Percentiles rank a stretch among this genome's conserved stretches.
These are phyloP conservation scores for Triplophysa rosa DNA, from an alignment of 2,113 vertebrate species.

Conservation along the genomic window DNA sequence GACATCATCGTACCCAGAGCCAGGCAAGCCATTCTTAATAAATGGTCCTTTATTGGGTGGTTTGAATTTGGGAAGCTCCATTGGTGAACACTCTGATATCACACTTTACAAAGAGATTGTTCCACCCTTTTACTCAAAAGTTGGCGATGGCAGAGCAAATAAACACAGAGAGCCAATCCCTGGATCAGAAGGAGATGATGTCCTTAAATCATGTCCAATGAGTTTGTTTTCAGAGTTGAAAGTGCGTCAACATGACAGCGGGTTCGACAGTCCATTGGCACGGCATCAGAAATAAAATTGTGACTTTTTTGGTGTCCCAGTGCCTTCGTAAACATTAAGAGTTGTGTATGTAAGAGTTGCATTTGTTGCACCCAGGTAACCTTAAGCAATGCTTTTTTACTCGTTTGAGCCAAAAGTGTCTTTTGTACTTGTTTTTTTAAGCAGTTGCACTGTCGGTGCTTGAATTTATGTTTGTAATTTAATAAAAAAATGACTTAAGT, in stretches of 20 bases:
- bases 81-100: conserved; percentile 58
- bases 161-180: conserved; percentile 63
- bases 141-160: conserved; percentile 12
- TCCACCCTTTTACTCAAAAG: conserved; percentile 47
- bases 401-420: conserved; percentile 1
- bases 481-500: background rate
- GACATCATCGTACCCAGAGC: conserved; percentile 47
- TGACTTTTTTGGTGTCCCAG: conserved; percentile 1
- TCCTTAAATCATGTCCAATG: conserved; percentile 41
- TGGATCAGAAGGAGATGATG: conserved; percentile 63
- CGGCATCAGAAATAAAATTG: conserved; percentile 56
- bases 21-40: conserved; percentile 36
- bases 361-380: background rate
- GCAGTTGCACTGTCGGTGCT: background rate
- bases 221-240: conserved; percentile 66
- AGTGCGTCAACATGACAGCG: conserved; percentile 77
- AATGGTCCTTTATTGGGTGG: conserved; percentile 39
- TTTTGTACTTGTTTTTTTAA: background rate
- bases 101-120: conserved; percentile 68
- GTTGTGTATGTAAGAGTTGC: background rate
- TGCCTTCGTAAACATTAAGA: background rate
- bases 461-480: conserved; percentile 20
- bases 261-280: conserved; percentile 77
- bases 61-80: conserved; percentile 49
- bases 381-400: background rate